These are phyloP conservation scores for Drosophila arawakana DNA, from an alignment of 1,140 invertebrate genomes.

Conservation along the genomic window DNA sequence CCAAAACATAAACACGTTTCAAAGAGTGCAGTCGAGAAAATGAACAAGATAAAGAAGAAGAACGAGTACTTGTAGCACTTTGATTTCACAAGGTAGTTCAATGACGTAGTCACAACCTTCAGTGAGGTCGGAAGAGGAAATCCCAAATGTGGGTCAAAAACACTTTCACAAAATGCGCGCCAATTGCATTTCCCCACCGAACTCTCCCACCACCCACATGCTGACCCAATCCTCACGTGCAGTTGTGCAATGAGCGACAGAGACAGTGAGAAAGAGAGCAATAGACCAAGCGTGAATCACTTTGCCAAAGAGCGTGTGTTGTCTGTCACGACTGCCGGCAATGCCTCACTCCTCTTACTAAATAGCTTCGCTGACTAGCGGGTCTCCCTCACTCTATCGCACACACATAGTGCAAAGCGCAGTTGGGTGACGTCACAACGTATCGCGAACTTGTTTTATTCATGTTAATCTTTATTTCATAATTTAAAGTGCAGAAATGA, in stretches of 20 bases:
- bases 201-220: not conserved
- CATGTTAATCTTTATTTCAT: constrained; percentile 35
- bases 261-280: constrained; percentile 10
- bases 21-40: constrained; percentile 29
- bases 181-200: constrained; percentile 38
- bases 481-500: constrained; percentile 4
- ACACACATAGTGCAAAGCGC: constrained; percentile 3
- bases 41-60: not conserved
- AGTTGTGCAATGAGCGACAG: constrained; percentile 49
- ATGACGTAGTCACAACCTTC: constrained; percentile 15
- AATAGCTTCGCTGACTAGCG: not conserved
- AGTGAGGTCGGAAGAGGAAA: not conserved
- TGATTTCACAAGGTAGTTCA: constrained; percentile 39
- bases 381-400: constrained; percentile 11
- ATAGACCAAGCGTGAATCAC: constrained; percentile 52
- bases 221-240: constrained; percentile 33
- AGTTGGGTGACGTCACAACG: constrained; percentile 24
- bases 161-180: constrained; percentile 40
- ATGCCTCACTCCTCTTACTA: not conserved
- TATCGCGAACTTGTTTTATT: constrained; percentile 4
- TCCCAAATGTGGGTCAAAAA: constrained; percentile 33
- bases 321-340: constrained; percentile 64
- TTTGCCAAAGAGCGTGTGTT: constrained; percentile 44
- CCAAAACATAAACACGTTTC: constrained; percentile 60
- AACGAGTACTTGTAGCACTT: constrained; percentile 7